phyloP scores from a whole-genome alignment of 2,888 invertebrate genomes.

The Eristalis intricaria region DNA sequence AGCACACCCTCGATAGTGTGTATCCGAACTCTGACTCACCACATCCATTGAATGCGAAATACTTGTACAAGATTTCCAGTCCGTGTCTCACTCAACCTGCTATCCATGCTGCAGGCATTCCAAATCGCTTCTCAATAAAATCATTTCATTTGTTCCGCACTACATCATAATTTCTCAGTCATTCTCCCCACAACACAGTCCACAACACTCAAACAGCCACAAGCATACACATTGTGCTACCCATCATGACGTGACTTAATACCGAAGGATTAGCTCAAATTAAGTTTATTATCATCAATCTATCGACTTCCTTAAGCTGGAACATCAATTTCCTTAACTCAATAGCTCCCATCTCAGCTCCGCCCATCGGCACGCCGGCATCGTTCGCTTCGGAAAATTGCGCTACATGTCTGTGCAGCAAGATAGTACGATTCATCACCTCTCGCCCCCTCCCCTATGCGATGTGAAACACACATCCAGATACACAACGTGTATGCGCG shows the following conservation, averaged over 20 bases:
- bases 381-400: constrained; percentile 29
- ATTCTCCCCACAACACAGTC: background rate
- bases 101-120: constrained; percentile 11
- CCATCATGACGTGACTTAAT: constrained; percentile 67
- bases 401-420: constrained; percentile 37
- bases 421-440: constrained; percentile 27
- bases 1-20: too few relatives aligned
- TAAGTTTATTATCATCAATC: constrained; percentile 76
- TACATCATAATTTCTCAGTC: constrained; percentile 36
- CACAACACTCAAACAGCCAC: background rate
- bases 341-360: constrained; percentile 58
- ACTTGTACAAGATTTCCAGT: background rate
- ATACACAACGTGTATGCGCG: constrained; percentile 26
- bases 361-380: constrained; percentile 7
- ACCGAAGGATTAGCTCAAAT: constrained; percentile 75
- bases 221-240: constrained; percentile 32
- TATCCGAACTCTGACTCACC: background rate
- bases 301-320: constrained; percentile 74
- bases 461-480: background rate
- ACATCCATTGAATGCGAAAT: background rate
- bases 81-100: background rate
- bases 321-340: constrained; percentile 79
- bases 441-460: background rate
- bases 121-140: constrained; percentile 29
- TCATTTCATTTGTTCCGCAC: constrained; percentile 50